Evolutionary conservation across 2,797 vertebrate species (phyloP), one percentile per base, ranked within the genome.

Genomic region (Silurus aristotelis): DNA sequence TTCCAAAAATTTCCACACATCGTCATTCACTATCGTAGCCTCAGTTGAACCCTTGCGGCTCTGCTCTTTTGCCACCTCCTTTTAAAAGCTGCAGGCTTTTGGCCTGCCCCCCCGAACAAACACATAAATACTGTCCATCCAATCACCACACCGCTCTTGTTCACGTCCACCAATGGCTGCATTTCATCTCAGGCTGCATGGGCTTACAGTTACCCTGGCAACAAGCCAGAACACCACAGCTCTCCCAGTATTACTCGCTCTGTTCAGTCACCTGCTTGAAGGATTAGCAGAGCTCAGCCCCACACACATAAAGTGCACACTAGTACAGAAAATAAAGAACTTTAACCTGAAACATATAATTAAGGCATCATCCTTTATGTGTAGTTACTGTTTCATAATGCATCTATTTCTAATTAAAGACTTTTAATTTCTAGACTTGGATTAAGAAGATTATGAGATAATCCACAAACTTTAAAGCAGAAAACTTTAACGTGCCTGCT

Each of bases 131-230:
- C 48, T 81, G 55, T 83, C 84, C 91, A 87, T 31, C 94, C 94
- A 90, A 94, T 95, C 90, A 83, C 86, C 84, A 86, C 85, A 72
- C 55, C 55, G 73, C 79, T 85, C 80, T 85, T 68, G 5, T 70
- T 84, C 83, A 89, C 79, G 80, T 89, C 90, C 27, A 87, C 95
- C 94, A 95, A 95, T 95, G 84, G 7, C 83, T 61, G 6, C 8
- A 75, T 80, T 80, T 90, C 52, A 72, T 89, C 89, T 92, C 91
- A 61, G 77, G 80, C 88, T 91, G 85, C 13, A 85, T 91, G 89
- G 89, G 88, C 87, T 91, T 85, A 88, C 87, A 93, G 94, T 95
- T 94, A 93, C 95, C 95, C 91, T 95, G 94, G 95, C 95, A 95
- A 95, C 95, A 95, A 91, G 93, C 93, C 94, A 95, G 93, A 92